Evolutionary conservation across 2,113 vertebrate species (phyloP).

Genomic region (Spea bombifrons): DNA sequence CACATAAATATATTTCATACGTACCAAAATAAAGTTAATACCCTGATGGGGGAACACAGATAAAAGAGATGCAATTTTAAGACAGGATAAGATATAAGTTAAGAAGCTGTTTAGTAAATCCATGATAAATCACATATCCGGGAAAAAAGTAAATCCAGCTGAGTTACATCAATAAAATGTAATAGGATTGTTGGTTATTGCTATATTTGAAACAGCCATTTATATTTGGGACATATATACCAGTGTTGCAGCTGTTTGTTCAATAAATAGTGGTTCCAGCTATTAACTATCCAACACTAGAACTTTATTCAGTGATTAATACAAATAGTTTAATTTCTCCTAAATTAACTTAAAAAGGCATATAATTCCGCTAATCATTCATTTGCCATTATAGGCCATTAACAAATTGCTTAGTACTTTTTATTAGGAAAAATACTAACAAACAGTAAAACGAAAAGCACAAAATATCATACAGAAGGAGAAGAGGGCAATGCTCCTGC

Average conservation of each 20-base stretch:
- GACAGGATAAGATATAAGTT: background rate
- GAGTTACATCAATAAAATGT: conserved; percentile 2
- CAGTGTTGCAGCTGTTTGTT: background rate
- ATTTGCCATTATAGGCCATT: no score
- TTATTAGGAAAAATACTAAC: no score
- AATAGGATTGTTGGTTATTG: conserved; percentile 8
- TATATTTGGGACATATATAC: background rate
- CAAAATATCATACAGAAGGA: no score
- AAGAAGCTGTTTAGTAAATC: conserved; percentile 12
- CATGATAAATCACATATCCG: background rate
- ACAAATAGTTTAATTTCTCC: no score
- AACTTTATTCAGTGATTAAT: no score
- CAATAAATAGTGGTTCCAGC: background rate
- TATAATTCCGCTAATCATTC: no score
- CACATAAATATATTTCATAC: background rate
- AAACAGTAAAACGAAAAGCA: no score
- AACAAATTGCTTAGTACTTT: no score
- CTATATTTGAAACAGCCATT: conserved; percentile 1
- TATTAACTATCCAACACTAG: no score
- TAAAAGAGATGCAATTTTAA: background rate
- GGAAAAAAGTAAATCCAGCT: conserved; percentile 1
- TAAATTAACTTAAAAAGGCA: no score
- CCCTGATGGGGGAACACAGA: background rate
- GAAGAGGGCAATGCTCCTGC: no score
- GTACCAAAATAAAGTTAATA: background rate